Base-by-base conservation (phyloP, 2,888 invertebrate genomes). In the Microchrysa polita region DNA sequence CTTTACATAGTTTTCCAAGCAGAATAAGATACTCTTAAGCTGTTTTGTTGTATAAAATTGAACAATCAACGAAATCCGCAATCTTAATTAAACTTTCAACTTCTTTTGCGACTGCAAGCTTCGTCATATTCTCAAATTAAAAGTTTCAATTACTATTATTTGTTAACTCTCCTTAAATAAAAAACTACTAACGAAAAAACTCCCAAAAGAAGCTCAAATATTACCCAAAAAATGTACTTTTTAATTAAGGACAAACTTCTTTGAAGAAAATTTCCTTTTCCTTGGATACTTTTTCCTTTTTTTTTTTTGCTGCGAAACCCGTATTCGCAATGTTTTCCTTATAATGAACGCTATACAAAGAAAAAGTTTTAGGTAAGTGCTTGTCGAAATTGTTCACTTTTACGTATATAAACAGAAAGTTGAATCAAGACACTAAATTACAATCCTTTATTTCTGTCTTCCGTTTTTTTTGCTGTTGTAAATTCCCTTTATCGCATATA, bases 171-270 rank as follows among this genome's bases (percentile, higher is more conserved):
- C 27, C 27, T 34, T 34, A 7, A 34, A 34, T n/a, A n/a, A 7
- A 34, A 34, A 5, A 2, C 27, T 34, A 34, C 27, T 48, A 12
- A 7, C 12, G 14, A 60, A 60, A 27, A 27, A 60, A 60, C 7
- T 60, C 20, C 34, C 18, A 60, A 27, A 7, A 23, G 12, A 27
- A 60, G 0, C 18, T 23, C 23, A 12, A 34, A 71, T 16, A 63
- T 42, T 52, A 74, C 14, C 73, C 14, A 10, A 27, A 40, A 72
- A 69, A 69, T 59, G 27, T 23, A 59, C 42, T 60, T 69, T 60
- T 67, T 48, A 40, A 72, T 27, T 34, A 53, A 63, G 63, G 22
- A 42, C 16, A 18, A 42, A 57, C 16, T 40, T 18, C 12, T 57
- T 10, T 44, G 7, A 59, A 59, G 44, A 44, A 27, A 71, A 20